These are phyloP conservation scores for Neelides sp. DNA, from an alignment of 1,140 invertebrate genomes.

Conservation along the genomic window DNA sequence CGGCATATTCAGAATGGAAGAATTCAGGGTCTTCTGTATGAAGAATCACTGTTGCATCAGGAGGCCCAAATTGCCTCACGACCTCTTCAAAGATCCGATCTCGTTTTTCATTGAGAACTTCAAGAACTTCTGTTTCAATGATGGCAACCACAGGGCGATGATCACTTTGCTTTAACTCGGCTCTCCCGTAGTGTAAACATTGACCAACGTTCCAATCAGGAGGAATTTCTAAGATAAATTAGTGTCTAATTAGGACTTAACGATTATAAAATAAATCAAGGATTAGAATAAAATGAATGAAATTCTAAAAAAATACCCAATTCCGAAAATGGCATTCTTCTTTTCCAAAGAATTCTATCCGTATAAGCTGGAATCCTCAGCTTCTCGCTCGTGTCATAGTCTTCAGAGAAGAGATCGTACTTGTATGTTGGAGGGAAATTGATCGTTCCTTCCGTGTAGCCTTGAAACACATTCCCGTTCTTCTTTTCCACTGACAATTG, in stretches of 20 bases:
- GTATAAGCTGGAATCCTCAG: slow-evolving; percentile 94
- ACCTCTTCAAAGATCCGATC: slow-evolving; percentile 67
- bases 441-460: slow-evolving; percentile 84
- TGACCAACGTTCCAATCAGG: slow-evolving; percentile 60
- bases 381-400: slow-evolving; percentile 99
- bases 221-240: slow-evolving; percentile 36
- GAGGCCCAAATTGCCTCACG: slow-evolving; percentile 74
- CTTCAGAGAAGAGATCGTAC: slow-evolving; percentile 96
- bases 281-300: slow-evolving; percentile 6
- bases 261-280: slow-evolving; percentile 14
- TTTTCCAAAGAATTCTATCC: slow-evolving; percentile 83
- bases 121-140: slow-evolving; percentile 72
- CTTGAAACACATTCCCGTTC: slow-evolving; percentile 78
- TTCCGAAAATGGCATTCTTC: slow-evolving; percentile 56
- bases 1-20: slow-evolving; percentile 54
- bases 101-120: slow-evolving; percentile 60
- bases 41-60: slow-evolving; percentile 85
- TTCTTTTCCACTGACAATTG: slow-evolving; percentile 73
- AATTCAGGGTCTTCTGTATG: slow-evolving; percentile 33
- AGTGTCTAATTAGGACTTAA: not conserved
- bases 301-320: slow-evolving; percentile 43
- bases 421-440: slow-evolving; percentile 96
- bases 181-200: slow-evolving; percentile 75
- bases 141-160: slow-evolving; percentile 86
- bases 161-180: slow-evolving; percentile 94